phyloP scores from a whole-genome alignment of 1,140 invertebrate species.

The Caenorhabditis remanei region DNA sequence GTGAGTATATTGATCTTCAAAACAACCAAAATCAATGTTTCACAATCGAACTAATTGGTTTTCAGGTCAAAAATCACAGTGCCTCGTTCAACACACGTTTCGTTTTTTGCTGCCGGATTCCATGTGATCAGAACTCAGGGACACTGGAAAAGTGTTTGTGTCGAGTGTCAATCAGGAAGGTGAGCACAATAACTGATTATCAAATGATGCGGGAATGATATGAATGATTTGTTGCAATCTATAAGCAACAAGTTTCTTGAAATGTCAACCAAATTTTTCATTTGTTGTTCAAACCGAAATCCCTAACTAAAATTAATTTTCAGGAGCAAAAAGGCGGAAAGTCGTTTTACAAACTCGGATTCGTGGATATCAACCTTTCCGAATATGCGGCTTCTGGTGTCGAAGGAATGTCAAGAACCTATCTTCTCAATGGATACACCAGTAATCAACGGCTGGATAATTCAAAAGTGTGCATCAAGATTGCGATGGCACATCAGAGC shows the following conservation, averaged over 20 bases:
- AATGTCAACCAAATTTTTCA: too few species aligned
- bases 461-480: conserved; percentile 90
- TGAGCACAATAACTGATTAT: conserved; percentile 79
- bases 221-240: too few species aligned
- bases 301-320: conserved; percentile 60
- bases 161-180: conserved; percentile 93
- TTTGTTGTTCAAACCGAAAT: neutral
- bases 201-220: too few species aligned
- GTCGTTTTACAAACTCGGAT: conserved; percentile 94
- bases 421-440: conserved; percentile 93
- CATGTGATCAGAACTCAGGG: conserved; percentile 91
- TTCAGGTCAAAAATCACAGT: conserved; percentile 89
- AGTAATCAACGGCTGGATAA: conserved; percentile 90
- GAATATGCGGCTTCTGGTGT: conserved; percentile 94
- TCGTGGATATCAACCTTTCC: conserved; percentile 93
- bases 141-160: conserved; percentile 91
- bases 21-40: neutral
- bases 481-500: conserved; percentile 92
- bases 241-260: too few species aligned
- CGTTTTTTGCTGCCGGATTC: conserved; percentile 94
- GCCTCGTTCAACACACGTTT: conserved; percentile 92
- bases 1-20: conserved; percentile 5
- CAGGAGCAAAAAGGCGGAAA: conserved; percentile 88
- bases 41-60: neutral
- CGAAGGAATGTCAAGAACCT: conserved; percentile 80